Evolutionary conservation across 2,888 invertebrate genomes (phyloP), one percentile per base, ranked within the genome.

Genomic region (Nemurella pictetii): DNA sequence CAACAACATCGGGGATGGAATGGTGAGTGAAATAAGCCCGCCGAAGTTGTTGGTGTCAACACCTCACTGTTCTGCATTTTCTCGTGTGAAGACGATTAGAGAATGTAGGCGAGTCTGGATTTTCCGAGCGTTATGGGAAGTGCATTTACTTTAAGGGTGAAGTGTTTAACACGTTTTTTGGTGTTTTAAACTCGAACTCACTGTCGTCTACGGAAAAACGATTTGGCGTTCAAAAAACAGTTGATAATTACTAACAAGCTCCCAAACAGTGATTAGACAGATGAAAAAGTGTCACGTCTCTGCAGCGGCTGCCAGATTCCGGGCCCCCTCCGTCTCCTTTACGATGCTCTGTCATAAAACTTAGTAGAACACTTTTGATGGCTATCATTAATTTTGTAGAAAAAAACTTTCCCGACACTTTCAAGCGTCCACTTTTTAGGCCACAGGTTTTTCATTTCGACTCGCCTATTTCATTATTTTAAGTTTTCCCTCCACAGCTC

Each of bases 1-100:
- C 87, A 95, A 95, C 89, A 95, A 96, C 89, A 95, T 96, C 88
- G 96, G 96, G 83, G 96, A 97, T 90, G 96, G 96, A 88, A 95
- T 95, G 93, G 97, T 97, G 90, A 95, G 96, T 94, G 7, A 7
- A n/a, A 30, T 1, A 12, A 55, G 55, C n/a, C n/a, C n/a, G n/a
- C n/a, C n/a, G n/a, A n/a, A n/a, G n/a, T n/a, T n/a, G n/a, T n/a
- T n/a, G n/a, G n/a, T n/a, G n/a, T n/a, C n/a, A n/a, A n/a, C n/a
- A n/a, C n/a, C n/a, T n/a, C n/a, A n/a, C n/a, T n/a, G n/a, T n/a
- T n/a, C n/a, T n/a, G n/a, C n/a, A n/a, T n/a, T n/a, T n/a, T n/a
- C n/a, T n/a, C n/a, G n/a, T n/a, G n/a, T n/a, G n/a, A n/a, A n/a
- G n/a, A n/a, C n/a, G n/a, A n/a, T n/a, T n/a, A n/a, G n/a, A n/a